Conservation (phyloP, 2,888 invertebrate species). For the Coelopa pilipes region DNA sequence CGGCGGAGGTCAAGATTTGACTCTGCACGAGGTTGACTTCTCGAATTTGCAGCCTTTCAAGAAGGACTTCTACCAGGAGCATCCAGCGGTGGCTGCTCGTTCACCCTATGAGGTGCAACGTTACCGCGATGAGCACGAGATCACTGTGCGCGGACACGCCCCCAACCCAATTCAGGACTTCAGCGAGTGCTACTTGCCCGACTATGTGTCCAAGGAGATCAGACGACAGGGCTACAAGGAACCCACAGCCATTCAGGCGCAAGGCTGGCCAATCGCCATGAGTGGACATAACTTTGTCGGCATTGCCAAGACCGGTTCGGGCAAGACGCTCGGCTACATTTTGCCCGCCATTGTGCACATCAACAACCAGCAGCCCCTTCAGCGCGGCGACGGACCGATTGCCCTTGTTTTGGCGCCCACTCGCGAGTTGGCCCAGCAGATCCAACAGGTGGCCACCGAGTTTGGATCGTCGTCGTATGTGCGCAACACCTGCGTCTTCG, state of each 20-base stretch:
- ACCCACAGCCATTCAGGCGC: slow-evolving; percentile 87
- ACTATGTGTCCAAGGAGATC: slow-evolving; percentile 76
- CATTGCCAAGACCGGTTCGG: slow-evolving; percentile 86
- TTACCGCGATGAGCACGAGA: slow-evolving; percentile 76
- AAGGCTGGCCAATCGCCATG: slow-evolving; percentile 90
- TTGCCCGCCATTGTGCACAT: slow-evolving; percentile 90
- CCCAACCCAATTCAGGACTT: slow-evolving; percentile 84
- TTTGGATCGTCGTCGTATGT: slow-evolving; percentile 84
- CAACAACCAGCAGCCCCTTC: slow-evolving; percentile 80
- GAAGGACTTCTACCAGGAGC: slow-evolving; percentile 85
- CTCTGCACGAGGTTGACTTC: slow-evolving; percentile 79
- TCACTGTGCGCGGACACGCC: slow-evolving; percentile 79
- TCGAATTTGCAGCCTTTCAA: slow-evolving; percentile 77
- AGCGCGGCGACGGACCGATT: slow-evolving; percentile 86
- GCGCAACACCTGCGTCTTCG: slow-evolving; percentile 88
- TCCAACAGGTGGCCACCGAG: slow-evolving; percentile 84
- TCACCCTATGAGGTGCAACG: slow-evolving; percentile 78
- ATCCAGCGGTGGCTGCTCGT: slow-evolving; percentile 73
- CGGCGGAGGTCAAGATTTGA: slow-evolving; percentile 73
- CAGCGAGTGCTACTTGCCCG: slow-evolving; percentile 82
- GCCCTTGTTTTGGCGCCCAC: slow-evolving; percentile 84
- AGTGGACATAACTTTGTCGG: slow-evolving; percentile 86
- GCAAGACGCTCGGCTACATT: slow-evolving; percentile 83
- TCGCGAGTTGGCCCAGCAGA: slow-evolving; percentile 83
- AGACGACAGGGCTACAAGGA: slow-evolving; percentile 76